Base-by-base conservation (phyloP, 2,888 invertebrate genomes). In the Synergus umbraculus region DNA sequence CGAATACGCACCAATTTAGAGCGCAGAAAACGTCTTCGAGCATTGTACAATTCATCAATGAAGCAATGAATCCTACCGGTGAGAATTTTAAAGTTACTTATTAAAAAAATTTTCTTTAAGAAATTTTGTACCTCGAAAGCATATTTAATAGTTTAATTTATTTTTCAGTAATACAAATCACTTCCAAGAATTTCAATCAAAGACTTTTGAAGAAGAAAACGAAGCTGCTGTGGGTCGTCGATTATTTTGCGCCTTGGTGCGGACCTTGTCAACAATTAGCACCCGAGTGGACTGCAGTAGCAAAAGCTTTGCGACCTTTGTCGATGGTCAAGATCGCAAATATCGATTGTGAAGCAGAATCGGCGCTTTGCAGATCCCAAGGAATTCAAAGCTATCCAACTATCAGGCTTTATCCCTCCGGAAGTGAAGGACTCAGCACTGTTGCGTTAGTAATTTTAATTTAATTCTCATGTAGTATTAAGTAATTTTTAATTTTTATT, bases 171-270 rank as follows among this genome's bases (percentile, higher is more conserved):
- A 90, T 94, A 44, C 91, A 91, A 63, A 92, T 96, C 78, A 93
- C 93, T 73, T 92, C 92, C 13, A 90, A 92, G 37, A 93, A 92
- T 66, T 96, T 96, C 88, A 90, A 94, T 64, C 86, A 91, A 29
- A 90, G 91, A 80, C 93, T 96, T 46, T 90, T 92, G 15, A 91
- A 93, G 43, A 94, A 95, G 86, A 92, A 93, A 1, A 87, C 89
- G 10, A 92, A 93, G 69, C 93, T 94, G 80, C 90, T 96, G 5
- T 96, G 95, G 95, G 89, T 95, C 41, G 94, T 96, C 3, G 96
- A 96, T 92, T 96, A 94, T 91, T 96, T 93, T 89, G 95, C 95
- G 13, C 95, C 96, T 0, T 96, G 96, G 96, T 96, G 96, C 92
- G 95, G 94, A 2, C 96, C 96, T 0, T 96, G 96, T 89, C 95